A percentile compares a stretch with the other conserved stretches of the same genome.
Conservation (phyloP, 1,140 invertebrate genomes). For the Subanguina moxae region DNA sequence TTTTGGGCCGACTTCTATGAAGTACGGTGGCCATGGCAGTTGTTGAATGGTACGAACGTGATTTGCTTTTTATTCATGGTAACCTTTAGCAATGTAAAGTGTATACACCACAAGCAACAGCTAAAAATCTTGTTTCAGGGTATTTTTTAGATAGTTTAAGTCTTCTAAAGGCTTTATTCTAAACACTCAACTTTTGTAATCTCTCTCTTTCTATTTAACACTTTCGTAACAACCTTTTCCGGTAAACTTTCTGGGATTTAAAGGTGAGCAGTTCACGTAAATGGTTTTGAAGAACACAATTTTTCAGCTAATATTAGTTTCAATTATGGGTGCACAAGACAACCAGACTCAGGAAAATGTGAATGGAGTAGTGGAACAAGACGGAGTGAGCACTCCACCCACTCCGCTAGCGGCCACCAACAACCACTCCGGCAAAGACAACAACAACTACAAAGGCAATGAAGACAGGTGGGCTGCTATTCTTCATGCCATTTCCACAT, state of each 20-base stretch:
- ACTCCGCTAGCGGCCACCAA: conserved; percentile 5
- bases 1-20: background rate
- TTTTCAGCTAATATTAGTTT: background rate
- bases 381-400: background rate
- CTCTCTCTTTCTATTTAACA: background rate
- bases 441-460: conserved; percentile 15
- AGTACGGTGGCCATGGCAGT: conserved; percentile 8
- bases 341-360: conserved; percentile 10
- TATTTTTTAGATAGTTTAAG: conserved; percentile 9
- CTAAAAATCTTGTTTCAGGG: background rate
- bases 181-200: conserved; percentile 5
- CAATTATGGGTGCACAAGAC: conserved; percentile 20
- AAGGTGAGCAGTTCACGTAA: background rate
- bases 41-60: background rate
- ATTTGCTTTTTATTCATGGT: background rate
- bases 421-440: conserved; percentile 6
- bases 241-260: background rate
- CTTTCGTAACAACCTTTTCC: background rate
- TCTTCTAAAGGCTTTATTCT: conserved; percentile 4
- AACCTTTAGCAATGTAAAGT: background rate
- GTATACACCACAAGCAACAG: background rate
- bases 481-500: too few relatives aligned
- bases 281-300: background rate
- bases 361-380: conserved; percentile 1
- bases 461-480: conserved; percentile 31